Percentiles rank a stretch among this genome's conserved stretches.
phyloP scores from a whole-genome alignment of 1,140 invertebrate genomes.

The Orussus abietinus region DNA sequence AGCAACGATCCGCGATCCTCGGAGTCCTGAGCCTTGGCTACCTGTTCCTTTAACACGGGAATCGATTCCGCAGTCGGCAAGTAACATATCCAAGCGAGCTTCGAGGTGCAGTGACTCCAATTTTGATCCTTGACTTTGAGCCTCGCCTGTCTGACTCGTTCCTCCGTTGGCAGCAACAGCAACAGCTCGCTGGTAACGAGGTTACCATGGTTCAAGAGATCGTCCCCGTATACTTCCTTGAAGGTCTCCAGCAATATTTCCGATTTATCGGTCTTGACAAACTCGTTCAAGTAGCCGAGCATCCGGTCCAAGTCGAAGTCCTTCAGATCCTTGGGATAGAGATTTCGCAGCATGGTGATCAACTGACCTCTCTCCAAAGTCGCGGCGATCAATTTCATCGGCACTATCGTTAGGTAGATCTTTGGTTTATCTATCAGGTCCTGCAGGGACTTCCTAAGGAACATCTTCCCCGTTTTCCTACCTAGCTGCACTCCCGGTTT shows the following conservation, averaged over 20 bases:
- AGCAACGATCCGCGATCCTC: conserved; percentile 13
- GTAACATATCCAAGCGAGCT: conserved; percentile 36
- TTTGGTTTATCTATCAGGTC: conserved; percentile 21
- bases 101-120: background rate
- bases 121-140: conserved; percentile 13
- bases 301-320: conserved; percentile 17
- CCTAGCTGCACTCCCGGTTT: no score
- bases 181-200: conserved; percentile 22
- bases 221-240: conserved; percentile 19
- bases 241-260: conserved; percentile 25
- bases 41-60: conserved; percentile 24
- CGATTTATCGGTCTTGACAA: conserved; percentile 23
- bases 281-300: conserved; percentile 23
- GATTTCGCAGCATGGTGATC: conserved; percentile 23
- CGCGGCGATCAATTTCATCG: conserved; percentile 22
- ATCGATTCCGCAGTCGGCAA: conserved; percentile 29
- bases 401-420: conserved; percentile 20
- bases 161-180: conserved; percentile 21
- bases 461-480: no score
- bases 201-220: conserved; percentile 19
- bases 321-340: conserved; percentile 19
- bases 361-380: conserved; percentile 25
- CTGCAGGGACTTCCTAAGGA: conserved; percentile 33
- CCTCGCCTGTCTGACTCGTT: conserved; percentile 34
- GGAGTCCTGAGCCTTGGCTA: conserved; percentile 14